phyloP scores from a whole-genome alignment of 2,113 vertebrate species.

The Ceratotherium simum region DNA sequence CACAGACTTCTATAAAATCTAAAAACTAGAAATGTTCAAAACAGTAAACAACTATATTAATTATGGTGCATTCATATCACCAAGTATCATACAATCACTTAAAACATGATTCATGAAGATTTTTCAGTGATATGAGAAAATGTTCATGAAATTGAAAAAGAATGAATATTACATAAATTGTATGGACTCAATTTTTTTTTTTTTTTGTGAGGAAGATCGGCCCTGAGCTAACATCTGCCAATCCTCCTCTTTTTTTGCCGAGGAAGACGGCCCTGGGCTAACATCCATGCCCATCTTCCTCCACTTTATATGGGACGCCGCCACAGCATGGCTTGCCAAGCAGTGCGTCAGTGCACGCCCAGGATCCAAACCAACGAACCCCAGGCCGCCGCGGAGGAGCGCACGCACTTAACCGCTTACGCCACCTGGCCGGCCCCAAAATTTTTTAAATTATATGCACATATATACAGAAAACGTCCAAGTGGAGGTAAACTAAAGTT shows the following conservation, averaged over 20 bases:
- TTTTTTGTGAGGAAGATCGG: too few relatives aligned
- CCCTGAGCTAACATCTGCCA: too few relatives aligned
- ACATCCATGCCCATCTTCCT: too few relatives aligned
- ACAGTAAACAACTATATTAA: background rate
- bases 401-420: too few relatives aligned
- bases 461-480: background rate
- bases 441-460: slow-evolving; percentile 2
- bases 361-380: too few relatives aligned
- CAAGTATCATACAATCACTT: background rate
- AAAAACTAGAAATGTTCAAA: background rate
- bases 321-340: too few relatives aligned
- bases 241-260: too few relatives aligned
- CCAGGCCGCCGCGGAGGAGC: too few relatives aligned
- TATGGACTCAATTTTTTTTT: background rate
- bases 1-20: background rate
- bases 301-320: too few relatives aligned
- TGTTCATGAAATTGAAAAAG: background rate
- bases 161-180: background rate
- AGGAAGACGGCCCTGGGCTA: too few relatives aligned
- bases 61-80: background rate
- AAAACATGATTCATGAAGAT: background rate
- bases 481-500: background rate
- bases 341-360: too few relatives aligned
- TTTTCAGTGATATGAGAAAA: background rate
- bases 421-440: background rate